Evolutionary conservation across 2,113 vertebrate genomes (phyloP), one percentile per base, ranked within the genome.

Genomic region (Chlamydotis undulata): DNA sequence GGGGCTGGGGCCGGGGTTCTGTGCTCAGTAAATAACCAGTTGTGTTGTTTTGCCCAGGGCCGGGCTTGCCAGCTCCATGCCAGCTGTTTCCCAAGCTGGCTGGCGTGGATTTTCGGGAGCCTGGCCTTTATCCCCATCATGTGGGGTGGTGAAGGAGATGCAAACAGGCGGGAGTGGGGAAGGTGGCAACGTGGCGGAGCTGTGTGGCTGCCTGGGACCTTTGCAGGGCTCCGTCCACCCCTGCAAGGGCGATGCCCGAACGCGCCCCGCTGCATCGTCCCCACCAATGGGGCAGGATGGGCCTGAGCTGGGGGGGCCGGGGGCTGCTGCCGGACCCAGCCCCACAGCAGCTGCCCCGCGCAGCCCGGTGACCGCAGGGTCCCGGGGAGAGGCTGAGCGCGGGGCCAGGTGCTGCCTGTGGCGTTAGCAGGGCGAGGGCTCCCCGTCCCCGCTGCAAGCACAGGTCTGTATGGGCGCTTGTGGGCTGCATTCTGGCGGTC

Each of bases 221-320:
- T 45, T 3, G 8, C 61, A 18, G 59, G 57, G 52, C 88, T 81
- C 55, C 19, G 1, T 70, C 77, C 43, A 2, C 16, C 69, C 7
- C 0, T 18, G 4, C 41, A 5, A n/a, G 74, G 83, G 50, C 5
- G 3, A 60, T 90, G 94, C 90, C 55, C 15, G 3, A 16, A 4
- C 0, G 1, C 1, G 2, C 78, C 37, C 47, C 41, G 0, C 35
- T 3, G 39, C 91, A 2, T 75, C 29, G 1, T 39, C 68, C 60
- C 67, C 26, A 71, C 60, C 25, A 7, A 5, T 7, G 26, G 70
- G 53, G 26, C 0, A 3, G 7, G 65, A 90, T 89, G 79, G 43
- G 45, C 4, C 1, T 60, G 83, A 55, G 25, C 69, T 87, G 60
- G 60, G 80, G 52, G 52, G 50, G 35, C 60, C 19, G 21, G 83